These are phyloP conservation scores for Apamea sordens DNA, from an alignment of 2,888 invertebrate species.

Conservation along the genomic window DNA sequence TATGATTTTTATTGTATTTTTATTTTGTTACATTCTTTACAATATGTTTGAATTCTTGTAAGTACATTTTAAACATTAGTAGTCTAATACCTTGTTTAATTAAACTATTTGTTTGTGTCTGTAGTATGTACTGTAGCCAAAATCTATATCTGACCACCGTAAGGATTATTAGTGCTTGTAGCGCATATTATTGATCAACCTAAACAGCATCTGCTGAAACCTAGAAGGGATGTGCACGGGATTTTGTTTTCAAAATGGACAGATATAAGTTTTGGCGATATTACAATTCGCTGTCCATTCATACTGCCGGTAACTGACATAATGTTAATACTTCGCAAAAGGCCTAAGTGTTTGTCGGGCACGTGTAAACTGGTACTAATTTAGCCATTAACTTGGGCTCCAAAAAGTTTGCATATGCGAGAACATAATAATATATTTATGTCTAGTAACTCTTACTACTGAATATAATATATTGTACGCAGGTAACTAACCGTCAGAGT, in stretches of 20 bases:
- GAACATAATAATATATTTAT: not conserved
- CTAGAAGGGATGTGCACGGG: too few relatives aligned
- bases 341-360: not conserved
- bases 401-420: not conserved
- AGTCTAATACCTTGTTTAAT: not conserved
- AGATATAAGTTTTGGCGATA: too few relatives aligned
- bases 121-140: not conserved
- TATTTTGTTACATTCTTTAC: not conserved
- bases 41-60: not conserved
- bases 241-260: too few relatives aligned
- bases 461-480: not conserved
- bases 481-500: conserved; percentile 92
- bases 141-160: too few relatives aligned
- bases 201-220: too few relatives aligned
- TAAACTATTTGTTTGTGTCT: not conserved
- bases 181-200: too few relatives aligned
- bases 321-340: not conserved
- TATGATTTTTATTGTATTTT: not conserved
- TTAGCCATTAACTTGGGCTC: not conserved
- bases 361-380: not conserved
- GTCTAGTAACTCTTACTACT: not conserved
- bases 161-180: too few relatives aligned
- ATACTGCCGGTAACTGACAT: not conserved
- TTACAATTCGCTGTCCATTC: not conserved
- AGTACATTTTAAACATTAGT: not conserved